Evolutionary conservation across 2,888 invertebrate genomes (phyloP).

Genomic region (Cabera pusaria): DNA sequence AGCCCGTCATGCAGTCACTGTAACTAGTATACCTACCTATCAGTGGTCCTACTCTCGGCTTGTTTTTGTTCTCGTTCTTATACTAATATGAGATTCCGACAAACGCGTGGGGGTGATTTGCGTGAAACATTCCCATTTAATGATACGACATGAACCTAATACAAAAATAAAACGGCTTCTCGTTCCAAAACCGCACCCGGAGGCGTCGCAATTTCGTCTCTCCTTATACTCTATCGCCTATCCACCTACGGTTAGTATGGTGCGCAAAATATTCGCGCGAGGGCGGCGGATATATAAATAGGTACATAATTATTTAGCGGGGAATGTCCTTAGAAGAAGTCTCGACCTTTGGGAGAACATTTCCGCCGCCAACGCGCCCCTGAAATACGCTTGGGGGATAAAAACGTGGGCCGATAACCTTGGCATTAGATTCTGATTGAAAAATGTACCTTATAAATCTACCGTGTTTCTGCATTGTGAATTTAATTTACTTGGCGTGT

Average conservation of each 20-base stretch:
- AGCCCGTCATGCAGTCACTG: no score
- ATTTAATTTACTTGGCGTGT: conserved; percentile 43
- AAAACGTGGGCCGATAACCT: conserved; percentile 31
- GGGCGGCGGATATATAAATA: conserved; percentile 48
- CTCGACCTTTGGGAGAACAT: conserved; percentile 41
- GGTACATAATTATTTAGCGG: conserved; percentile 20
- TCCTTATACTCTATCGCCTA: conserved; percentile 38
- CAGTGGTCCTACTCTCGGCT: no score
- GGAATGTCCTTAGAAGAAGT: conserved; percentile 45
- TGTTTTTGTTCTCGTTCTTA: conserved; percentile 19
- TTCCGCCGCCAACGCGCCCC: conserved; percentile 38
- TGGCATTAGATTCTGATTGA: conserved; percentile 28
- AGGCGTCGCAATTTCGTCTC: conserved; percentile 48
- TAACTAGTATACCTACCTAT: no score
- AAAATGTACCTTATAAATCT: conserved; percentile 43
- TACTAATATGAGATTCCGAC: conserved; percentile 21
- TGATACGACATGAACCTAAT: conserved; percentile 32
- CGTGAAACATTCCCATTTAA: conserved; percentile 44
- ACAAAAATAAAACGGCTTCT: conserved; percentile 40
- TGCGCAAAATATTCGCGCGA: conserved; percentile 52
- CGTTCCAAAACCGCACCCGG: conserved; percentile 40
- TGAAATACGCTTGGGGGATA: conserved; percentile 33
- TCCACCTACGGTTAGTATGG: conserved; percentile 45
- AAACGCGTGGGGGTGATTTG: conserved; percentile 46
- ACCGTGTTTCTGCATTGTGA: conserved; percentile 40